Base-by-base conservation (phyloP, 35 echinoderm and acorn worm genomes). In the Eucidaris tribuloides region DNA sequence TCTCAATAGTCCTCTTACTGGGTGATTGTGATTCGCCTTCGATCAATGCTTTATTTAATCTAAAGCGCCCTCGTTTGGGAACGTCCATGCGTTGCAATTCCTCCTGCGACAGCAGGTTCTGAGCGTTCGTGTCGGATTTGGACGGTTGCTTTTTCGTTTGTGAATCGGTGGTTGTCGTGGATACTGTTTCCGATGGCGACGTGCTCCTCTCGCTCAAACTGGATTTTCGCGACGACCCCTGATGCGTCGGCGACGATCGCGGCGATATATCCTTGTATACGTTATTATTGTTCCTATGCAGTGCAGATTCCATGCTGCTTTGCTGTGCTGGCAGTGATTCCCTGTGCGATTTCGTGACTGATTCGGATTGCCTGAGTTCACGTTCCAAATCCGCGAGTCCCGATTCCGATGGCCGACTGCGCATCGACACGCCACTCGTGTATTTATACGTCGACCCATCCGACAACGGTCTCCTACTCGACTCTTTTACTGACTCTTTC, bases 201-300 rank as follows among this genome's bases (percentile, higher is more conserved):
- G 76, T 45, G 7, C 79, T 71, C 4, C 79, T 33, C 5, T 78
- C 64, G 60, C 78, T 83, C 7, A 44, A 64, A 46, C 78, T 89
- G 45, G 81, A 80, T 42, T 76, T 62, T 34, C 77, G 76, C 28
- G 77, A 62, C 32, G 77, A 64, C 42, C 58, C 84, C 19, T 79
- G 78, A 46, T 45, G 57, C 14, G 85, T 64, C 23, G 85, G 78
- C 36, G 42, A 59, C 25, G 13, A 79, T 23, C 76, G 46, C 32
- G 7, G 62, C 36, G 68, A 78, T 27, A 57, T 18, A 6, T 90
- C 88, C 32, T 86, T 85, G 85, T 97, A 87, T 24, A 97, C 94
- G 65, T 97, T 97, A 41, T 97, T 97, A 81, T 97, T 97, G 76
- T 97, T 97, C 58, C 89, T 85, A 39, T 97, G 93, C 24, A 96